These are phyloP conservation scores for Gavialis gangeticus DNA, from an alignment of 2,113 vertebrate genomes.

Conservation along the genomic window DNA sequence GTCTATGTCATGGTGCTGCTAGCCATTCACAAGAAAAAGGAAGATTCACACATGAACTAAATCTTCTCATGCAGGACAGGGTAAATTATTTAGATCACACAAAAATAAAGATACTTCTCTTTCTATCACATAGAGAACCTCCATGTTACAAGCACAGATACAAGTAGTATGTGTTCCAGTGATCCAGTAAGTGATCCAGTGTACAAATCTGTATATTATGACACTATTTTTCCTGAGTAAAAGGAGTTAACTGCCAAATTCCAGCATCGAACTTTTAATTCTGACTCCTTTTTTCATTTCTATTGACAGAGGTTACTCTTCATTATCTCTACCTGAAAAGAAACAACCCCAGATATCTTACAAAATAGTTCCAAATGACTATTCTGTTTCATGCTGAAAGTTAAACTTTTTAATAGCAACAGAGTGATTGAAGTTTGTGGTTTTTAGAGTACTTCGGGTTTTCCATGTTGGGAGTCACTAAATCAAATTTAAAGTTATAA, in stretches of 20 bases:
- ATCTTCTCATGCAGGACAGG: neutral
- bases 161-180: neutral
- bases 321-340: neutral
- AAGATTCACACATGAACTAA: neutral
- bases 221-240: neutral
- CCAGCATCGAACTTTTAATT: neutral
- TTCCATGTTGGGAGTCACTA: neutral
- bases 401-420: neutral
- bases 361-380: neutral
- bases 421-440: neutral
- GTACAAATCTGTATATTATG: rapidly evolving
- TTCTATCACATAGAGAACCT: neutral
- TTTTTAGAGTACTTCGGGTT: neutral
- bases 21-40: no score
- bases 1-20: no score
- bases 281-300: neutral
- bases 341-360: neutral
- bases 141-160: neutral
- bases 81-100: neutral
- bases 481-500: neutral
- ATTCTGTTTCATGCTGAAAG: neutral
- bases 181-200: no score
- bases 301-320: neutral
- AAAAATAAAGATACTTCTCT: neutral
- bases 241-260: neutral